Conservation (phyloP, 1,140 invertebrate species). For the Sycobia sp. region DNA sequence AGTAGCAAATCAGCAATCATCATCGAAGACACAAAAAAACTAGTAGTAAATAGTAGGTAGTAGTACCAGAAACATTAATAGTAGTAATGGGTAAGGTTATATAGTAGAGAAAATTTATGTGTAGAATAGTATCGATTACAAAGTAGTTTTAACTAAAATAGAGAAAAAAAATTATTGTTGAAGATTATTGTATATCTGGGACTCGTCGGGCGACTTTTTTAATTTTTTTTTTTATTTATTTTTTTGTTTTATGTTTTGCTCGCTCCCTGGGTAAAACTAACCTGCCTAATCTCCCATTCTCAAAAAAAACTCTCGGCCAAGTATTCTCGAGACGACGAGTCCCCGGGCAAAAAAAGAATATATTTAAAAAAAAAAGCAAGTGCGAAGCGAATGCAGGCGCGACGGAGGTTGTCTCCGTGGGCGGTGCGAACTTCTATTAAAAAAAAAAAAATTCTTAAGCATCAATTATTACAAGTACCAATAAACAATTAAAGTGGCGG, state of each 20-base stretch:
- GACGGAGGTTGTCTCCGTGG: conserved; percentile 47
- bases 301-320: too few species aligned
- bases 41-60: conserved; percentile 46
- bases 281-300: too few species aligned
- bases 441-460: conserved; percentile 42
- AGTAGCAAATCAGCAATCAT: conserved; percentile 50
- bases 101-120: conserved; percentile 49
- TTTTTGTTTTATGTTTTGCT: too few species aligned
- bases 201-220: conserved; percentile 29
- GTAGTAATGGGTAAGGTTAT: conserved; percentile 48
- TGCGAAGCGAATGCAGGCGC: conserved; percentile 50
- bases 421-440: conserved; percentile 47
- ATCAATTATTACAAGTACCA: conserved; percentile 42
- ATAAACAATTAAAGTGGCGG: conserved; percentile 43
- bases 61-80: conserved; percentile 48
- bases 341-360: conserved; percentile 42
- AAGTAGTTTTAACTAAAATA: conserved; percentile 53
- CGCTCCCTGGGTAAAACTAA: background rate
- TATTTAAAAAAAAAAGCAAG: conserved; percentile 44
- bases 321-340: conserved; percentile 34
- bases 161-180: conserved; percentile 51
- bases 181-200: conserved; percentile 44
- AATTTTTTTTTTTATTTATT: too few species aligned
- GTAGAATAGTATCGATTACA: conserved; percentile 51
- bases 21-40: conserved; percentile 55